Evolutionary conservation across 2,113 vertebrate species (phyloP).

Genomic region (Zosterops japonicus): DNA sequence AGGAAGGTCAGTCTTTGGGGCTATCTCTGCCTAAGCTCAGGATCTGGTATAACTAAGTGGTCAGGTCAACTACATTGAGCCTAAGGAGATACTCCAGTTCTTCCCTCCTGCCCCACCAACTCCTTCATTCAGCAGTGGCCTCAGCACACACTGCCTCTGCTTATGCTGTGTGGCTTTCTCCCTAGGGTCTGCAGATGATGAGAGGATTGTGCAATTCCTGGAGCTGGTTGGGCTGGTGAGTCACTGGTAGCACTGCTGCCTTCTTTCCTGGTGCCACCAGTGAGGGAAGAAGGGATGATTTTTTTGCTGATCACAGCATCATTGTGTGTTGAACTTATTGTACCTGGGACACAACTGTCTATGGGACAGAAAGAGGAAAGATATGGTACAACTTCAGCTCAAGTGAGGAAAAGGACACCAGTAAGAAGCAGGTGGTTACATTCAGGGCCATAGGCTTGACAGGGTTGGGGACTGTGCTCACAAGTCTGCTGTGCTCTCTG

Average conservation of each 20-base stretch:
- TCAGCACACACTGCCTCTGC: not conserved
- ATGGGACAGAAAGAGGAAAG: not conserved
- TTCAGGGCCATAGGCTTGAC: not conserved
- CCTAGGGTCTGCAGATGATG: slow-evolving; percentile 87
- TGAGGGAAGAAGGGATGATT: not conserved
- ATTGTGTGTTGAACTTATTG: not conserved
- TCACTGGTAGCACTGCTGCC: not conserved
- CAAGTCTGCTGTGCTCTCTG: slow-evolving; percentile 36
- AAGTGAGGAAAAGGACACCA: not conserved
- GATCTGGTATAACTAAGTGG: not conserved
- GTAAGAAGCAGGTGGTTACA: not conserved
- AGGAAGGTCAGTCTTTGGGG: not conserved
- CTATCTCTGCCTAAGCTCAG: not conserved
- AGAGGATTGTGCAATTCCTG: slow-evolving; percentile 88
- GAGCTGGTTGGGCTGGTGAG: slow-evolving; percentile 91
- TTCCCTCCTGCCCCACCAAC: not conserved
- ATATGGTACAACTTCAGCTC: not conserved
- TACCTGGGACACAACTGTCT: not conserved
- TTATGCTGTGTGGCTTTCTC: not conserved
- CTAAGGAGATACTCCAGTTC: not conserved
- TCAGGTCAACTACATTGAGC: not conserved
- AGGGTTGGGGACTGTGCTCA: not conserved
- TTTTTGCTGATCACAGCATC: not conserved
- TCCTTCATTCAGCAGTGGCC: not conserved
- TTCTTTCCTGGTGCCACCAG: not conserved